phyloP scores from a whole-genome alignment of 1,140 invertebrate species.

The Neuroterus valhalla region DNA sequence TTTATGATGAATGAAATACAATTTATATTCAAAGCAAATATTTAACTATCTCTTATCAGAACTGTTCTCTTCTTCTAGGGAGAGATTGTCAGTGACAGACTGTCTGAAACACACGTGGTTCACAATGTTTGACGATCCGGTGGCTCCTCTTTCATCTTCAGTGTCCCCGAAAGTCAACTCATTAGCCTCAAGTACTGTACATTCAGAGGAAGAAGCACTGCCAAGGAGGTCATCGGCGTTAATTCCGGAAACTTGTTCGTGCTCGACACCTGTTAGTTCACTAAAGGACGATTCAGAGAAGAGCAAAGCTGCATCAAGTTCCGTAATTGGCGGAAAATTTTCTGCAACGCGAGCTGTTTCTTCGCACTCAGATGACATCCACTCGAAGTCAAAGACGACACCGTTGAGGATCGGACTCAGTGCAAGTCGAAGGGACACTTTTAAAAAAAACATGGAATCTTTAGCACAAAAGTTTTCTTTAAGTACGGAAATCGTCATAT shows the following conservation, averaged over 20 bases:
- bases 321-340: constrained; percentile 40
- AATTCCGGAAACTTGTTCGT: constrained; percentile 30
- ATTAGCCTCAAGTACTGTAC: constrained; percentile 3
- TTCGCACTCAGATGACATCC: constrained; percentile 52
- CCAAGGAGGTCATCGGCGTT: constrained; percentile 34
- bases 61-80: constrained; percentile 70
- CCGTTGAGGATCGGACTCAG: constrained; percentile 66
- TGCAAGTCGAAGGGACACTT: constrained; percentile 71
- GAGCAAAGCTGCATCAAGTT: background rate
- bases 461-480: constrained; percentile 71
- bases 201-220: constrained; percentile 35
- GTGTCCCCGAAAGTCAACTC: constrained; percentile 28
- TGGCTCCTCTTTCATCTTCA: constrained; percentile 42
- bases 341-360: constrained; percentile 7
- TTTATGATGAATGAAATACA: no score
- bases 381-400: constrained; percentile 48
- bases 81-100: constrained; percentile 78
- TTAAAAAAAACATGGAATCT: constrained; percentile 74
- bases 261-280: background rate
- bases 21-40: no score
- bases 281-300: constrained; percentile 33
- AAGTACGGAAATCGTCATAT: constrained; percentile 67
- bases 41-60: no score
- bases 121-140: constrained; percentile 58
- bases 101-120: constrained; percentile 82